Conservation (phyloP, 2,888 invertebrate genomes). For the Gastracanthus pulcherrimus region DNA sequence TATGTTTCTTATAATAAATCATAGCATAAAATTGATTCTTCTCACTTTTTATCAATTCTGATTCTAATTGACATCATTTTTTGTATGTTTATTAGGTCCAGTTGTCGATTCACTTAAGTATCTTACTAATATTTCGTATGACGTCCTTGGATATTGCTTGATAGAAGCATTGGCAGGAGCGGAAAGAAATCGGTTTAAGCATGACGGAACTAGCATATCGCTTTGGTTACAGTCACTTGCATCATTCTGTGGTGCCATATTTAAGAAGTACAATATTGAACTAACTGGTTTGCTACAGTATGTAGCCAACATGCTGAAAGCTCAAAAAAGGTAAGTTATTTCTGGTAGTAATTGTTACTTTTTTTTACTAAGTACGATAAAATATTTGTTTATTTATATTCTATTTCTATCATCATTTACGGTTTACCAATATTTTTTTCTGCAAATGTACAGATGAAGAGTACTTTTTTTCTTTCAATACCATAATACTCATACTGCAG, state of each 20-base stretch:
- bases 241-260: slow-evolving; percentile 96
- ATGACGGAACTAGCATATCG: slow-evolving; percentile 94
- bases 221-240: slow-evolving; percentile 96
- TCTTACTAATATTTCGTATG: slow-evolving; percentile 95
- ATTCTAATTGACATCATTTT: neutral
- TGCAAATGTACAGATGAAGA: neutral
- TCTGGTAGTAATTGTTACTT: neutral
- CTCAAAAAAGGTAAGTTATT: slow-evolving; percentile 89
- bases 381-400: slow-evolving; percentile 12
- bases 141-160: slow-evolving; percentile 96
- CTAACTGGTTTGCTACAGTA: slow-evolving; percentile 96
- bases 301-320: slow-evolving; percentile 97
- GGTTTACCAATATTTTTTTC: neutral
- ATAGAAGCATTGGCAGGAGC: slow-evolving; percentile 94
- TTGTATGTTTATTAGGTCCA: slow-evolving; percentile 79
- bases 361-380: neutral
- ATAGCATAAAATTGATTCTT: too few species aligned
- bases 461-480: neutral
- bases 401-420: neutral
- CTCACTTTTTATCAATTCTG: too few species aligned
- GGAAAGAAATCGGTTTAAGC: slow-evolving; percentile 87
- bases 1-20: too few species aligned
- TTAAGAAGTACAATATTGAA: slow-evolving; percentile 98
- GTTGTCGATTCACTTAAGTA: slow-evolving; percentile 99
- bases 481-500: neutral